Evolutionary conservation across 35 echinoderm and acorn worm genomes (phyloP), one percentile per base, ranked within the genome.

Genomic region (Lytechinus variegatus): DNA sequence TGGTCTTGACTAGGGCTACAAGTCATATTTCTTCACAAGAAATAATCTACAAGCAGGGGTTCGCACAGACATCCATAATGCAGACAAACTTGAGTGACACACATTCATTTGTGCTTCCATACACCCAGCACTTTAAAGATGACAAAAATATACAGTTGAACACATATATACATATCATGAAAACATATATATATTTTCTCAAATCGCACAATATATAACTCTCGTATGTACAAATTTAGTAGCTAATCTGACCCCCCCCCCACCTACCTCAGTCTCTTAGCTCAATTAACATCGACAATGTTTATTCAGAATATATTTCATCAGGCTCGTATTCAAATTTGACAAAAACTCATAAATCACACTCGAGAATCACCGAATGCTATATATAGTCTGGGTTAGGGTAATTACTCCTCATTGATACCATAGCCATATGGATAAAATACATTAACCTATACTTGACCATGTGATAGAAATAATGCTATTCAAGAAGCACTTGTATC

Each of bases 131-230:
- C 66, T 24, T 79, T n/a, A 71, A 58, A 71, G 66, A 79, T 79
- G 66, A 79, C 66, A 79, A 24, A 27, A 79, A 79, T 79, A 7
- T 79, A 79, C 66, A 79, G 66, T 79, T 79, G 66, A 79, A 79
- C 66, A 79, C 66, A 79, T 79, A 79, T 79, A 79, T 79, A 79
- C 66, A 79, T 79, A 79, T 79, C 21, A 79, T 79, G 66, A n/a
- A 79, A 24, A 79, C 66, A 79, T 79, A 79, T 79, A 71, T 58
- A 71, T 71, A 79, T 79, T 79, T 79, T 79, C 66, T 79, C 66
- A 21, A 24, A 79, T 79, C 66, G 16, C 66, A 79, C 66, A 79
- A 79, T 79, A 79, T 79, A 79, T 79, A 79, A 79, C 66, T 79
- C 66, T 79, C 66, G 16, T 79, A 79, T 79, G 19, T 79, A 79